A percentile compares a stretch with the other conserved stretches of the same genome.
Conservation (phyloP, 1,140 invertebrate genomes). For the Drosophila auraria region DNA sequence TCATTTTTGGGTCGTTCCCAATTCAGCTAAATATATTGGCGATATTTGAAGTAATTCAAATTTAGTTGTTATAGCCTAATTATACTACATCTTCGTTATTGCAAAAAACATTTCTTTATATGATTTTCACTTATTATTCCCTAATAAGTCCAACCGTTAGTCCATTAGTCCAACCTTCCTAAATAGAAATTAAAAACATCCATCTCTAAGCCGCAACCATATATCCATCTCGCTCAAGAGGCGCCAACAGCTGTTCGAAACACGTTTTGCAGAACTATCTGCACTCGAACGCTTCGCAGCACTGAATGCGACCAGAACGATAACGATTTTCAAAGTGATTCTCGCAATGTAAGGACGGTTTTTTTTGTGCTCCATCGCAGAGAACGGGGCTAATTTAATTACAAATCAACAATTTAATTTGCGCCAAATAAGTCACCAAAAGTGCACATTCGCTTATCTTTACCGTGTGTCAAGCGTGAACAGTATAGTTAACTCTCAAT, state of each 20-base stretch:
- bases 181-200: background rate
- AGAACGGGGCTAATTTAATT: constrained; percentile 31
- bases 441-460: too few relatives aligned
- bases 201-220: background rate
- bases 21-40: too few relatives aligned
- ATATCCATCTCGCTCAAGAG: background rate
- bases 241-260: constrained; percentile 36
- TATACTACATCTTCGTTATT: too few relatives aligned
- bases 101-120: too few relatives aligned
- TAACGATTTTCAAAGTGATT: constrained; percentile 41
- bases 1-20: too few relatives aligned
- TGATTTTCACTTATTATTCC: too few relatives aligned
- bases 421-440: constrained; percentile 1
- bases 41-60: too few relatives aligned
- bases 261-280: constrained; percentile 10
- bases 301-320: constrained; percentile 12
- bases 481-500: background rate
- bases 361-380: constrained; percentile 1
- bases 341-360: constrained; percentile 55
- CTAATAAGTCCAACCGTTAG: too few relatives aligned
- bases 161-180: too few relatives aligned
- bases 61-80: too few relatives aligned
- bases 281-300: constrained; percentile 8
- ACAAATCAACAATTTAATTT: constrained; percentile 6
- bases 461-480: background rate